Conservation (phyloP, 2,113 vertebrate species). For the cattle (Bos taurus) region ARS-UCD2.0 NC_037329.1:116540001-116540500, state of each 20-base stretch:
- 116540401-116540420: rapidly evolving
- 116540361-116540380: too few species aligned
- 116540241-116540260: neutral
- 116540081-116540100: neutral
- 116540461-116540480: neutral
- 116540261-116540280: neutral
- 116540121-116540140: neutral
- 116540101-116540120: neutral
- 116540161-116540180: neutral
- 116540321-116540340: neutral
- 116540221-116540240: neutral
- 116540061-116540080: neutral
- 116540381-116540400: neutral
- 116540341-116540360: too few species aligned
- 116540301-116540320: neutral
- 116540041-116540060: neutral
- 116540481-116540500: neutral
- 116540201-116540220: neutral
- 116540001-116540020: neutral
- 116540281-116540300: neutral
- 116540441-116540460: neutral
- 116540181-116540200: neutral
- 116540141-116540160: neutral
- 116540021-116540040: neutral
- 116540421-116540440: neutral